Base-by-base conservation (phyloP, 2,113 vertebrate species). In the Cryptomyrus ogoouensis region DNA sequence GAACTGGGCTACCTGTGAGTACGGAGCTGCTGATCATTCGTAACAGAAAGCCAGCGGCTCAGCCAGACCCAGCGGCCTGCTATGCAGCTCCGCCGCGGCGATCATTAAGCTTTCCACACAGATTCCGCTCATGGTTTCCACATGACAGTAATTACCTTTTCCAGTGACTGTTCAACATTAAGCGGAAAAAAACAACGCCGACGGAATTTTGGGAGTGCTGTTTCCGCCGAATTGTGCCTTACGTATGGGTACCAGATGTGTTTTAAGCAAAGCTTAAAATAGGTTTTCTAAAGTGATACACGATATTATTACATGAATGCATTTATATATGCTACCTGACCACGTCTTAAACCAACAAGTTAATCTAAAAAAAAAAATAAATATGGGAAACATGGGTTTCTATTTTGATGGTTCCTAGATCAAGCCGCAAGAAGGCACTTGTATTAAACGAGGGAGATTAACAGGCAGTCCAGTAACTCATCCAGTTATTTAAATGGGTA, bases 81-180 rank as follows among this genome's bases (percentile, higher is more conserved):
- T 70, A 27, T 39, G 27, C 70, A 17, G 15, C 35, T 19, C 35
- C 35, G 74, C 15, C 2, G 15, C 15, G 74, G 74, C 17, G 31
- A 80, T 80, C 35, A 19, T 80, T 80, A 80, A 80, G 74, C 31
- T 80, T 80, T 80, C 74, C 74, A 80, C 74, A 80, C 4, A 80
- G 74, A 80, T 80, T 80, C 74, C 74, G 5, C 13, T 80, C 74
- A 80, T 80, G 74, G 35, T 80, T 80, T 80, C 74, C 74, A 80
- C 74, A 80, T 80, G 74, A 80, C 17, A 80, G 39, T 42, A 80
- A 80, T 80, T 80, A 80, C 74, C 74, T 80, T 80, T 80, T 80
- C 74, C 74, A 80, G 35, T 80, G 74, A 80, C 74, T 80, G 74
- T 80, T 80, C 74, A 42, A 42, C 35, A 42, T 80, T 42, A 80